phyloP scores from a whole-genome alignment of 1,140 invertebrate species.

The Bombus waltoni region DNA sequence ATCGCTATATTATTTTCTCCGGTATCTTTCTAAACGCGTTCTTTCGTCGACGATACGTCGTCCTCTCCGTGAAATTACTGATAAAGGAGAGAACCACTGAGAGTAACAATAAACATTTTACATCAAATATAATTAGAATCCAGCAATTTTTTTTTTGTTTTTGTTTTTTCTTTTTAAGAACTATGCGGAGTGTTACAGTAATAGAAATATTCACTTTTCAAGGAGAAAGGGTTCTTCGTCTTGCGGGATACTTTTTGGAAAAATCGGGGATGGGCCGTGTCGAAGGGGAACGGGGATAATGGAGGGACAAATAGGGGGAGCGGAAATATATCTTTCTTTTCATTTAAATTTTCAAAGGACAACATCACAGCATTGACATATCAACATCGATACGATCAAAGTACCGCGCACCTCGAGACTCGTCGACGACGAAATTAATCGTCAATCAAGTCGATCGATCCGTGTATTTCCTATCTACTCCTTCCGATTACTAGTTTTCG shows the following conservation, averaged over 20 bases:
- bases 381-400: conserved; percentile 78
- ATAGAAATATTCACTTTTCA: conserved; percentile 69
- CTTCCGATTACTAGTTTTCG: background rate
- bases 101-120: conserved; percentile 78
- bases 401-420: conserved; percentile 56
- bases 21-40: background rate
- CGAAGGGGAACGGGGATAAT: conserved; percentile 1
- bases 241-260: conserved; percentile 40
- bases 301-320: background rate
- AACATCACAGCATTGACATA: conserved; percentile 82
- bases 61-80: conserved; percentile 71
- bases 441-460: background rate
- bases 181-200: conserved; percentile 76
- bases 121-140: conserved; percentile 79
- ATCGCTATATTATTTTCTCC: background rate
- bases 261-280: conserved; percentile 17
- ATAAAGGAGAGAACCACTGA: conserved; percentile 76
- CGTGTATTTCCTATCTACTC: background rate
- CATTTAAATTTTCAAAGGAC: conserved; percentile 76
- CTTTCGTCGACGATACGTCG: conserved; percentile 29
- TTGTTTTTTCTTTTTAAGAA: conserved; percentile 54
- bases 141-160: conserved; percentile 65
- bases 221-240: conserved; percentile 48
- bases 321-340: conserved; percentile 60
- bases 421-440: conserved; percentile 7